These are phyloP conservation scores for Aulostomus chinensis DNA, from an alignment of 2,797 vertebrate genomes.

Conservation along the genomic window DNA sequence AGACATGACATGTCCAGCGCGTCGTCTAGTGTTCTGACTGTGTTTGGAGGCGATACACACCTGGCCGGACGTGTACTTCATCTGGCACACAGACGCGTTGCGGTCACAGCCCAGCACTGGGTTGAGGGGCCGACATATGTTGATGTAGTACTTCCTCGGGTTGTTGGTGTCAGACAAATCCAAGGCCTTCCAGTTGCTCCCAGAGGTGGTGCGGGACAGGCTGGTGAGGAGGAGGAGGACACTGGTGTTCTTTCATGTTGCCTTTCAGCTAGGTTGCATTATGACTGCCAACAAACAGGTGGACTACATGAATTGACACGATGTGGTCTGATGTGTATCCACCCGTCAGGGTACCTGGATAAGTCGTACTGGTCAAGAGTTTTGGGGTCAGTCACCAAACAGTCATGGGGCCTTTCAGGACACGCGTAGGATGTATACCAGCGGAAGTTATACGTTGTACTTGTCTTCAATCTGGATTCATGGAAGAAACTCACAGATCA, in stretches of 20 bases:
- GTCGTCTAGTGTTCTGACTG: no score
- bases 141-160: constrained; percentile 89
- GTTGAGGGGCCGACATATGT: constrained; percentile 88
- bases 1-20: no score
- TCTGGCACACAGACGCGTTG: constrained; percentile 87
- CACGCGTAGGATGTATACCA: constrained; percentile 96
- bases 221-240: constrained; percentile 64
- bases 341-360: constrained; percentile 82
- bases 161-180: constrained; percentile 62
- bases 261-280: no score
- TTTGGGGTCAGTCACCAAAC: constrained; percentile 87
- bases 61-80: constrained; percentile 69
- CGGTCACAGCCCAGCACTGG: constrained; percentile 87
- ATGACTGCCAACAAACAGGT: no score
- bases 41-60: constrained; percentile 72
- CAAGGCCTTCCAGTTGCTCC: constrained; percentile 86
- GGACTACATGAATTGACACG: background rate
- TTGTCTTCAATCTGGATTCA: constrained; percentile 85
- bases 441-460: constrained; percentile 92
- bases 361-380: constrained; percentile 91
- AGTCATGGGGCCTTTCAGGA: constrained; percentile 89
- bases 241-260: no score
- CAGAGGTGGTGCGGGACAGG: constrained; percentile 79
- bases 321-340: no score
- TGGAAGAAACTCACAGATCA: background rate